Base-by-base conservation (phyloP, 37 sponge, comb jelly and placozoan species). In the Sycon ciliatum region DNA sequence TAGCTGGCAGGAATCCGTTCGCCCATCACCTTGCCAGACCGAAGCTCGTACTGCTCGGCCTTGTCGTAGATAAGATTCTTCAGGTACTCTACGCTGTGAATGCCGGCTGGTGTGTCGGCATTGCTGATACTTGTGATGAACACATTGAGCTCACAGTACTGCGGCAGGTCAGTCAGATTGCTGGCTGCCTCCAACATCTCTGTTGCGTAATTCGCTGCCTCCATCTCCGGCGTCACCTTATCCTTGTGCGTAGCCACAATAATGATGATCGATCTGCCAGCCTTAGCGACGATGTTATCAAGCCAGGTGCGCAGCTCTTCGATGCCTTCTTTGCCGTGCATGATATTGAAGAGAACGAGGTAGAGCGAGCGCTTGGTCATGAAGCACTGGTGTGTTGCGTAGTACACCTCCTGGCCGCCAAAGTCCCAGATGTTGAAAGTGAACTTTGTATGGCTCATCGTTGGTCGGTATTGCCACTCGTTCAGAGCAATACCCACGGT, bases 381-480 rank as follows among this genome's bases (percentile, higher is more conserved):
- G 76, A 94, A 89, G 76, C 95, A 94, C 83, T 94, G 95, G 72
- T 89, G 87, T n/a, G 87, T 89, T 34, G 95, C 95, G 66, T 93
- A 93, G 72, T 88, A 93, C 72, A 88, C 94, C 61, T 88, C 84
- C 71, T 89, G 90, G 0, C 95, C 95, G 33, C 90, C 95, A 73
- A 94, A 89, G 62, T 94, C 95, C 95, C 95, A 94, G 30, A 88
- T 89, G 60, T 87, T 85, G 68, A 94, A 94, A 24, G 68, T 72
- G 37, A 88, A 83, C 13, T 36, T 37, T 38, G 79, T 61, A 33
- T 52, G 65, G 0, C 83, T 79, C 31, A 60, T 11, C 20, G 76
- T 38, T 0, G 87, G 87, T 7, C 35, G 69, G 78, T 55, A 85
- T 35, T 42, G 32, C 85, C 89, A 87, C 60, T 90, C 89, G 49